Evolutionary conservation across 2,113 vertebrate genomes (phyloP), one percentile per base, ranked within the genome.

Genomic region (Clarias magur): DNA sequence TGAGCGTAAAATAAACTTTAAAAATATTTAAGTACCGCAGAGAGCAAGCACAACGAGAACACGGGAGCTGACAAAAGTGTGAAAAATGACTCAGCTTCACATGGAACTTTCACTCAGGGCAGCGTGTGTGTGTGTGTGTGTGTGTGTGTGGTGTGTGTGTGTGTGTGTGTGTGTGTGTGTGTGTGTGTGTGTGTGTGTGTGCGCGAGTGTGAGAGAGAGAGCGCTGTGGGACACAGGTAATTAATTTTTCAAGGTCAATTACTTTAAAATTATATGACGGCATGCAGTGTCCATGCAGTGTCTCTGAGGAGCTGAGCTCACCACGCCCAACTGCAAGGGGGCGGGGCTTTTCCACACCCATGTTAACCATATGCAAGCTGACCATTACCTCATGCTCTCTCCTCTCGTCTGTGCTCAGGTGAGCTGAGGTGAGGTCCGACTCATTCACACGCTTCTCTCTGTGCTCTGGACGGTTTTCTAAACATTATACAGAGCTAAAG

Each of bases 241-340:
- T 96, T 96, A 95, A 95, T 95, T 94, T 95, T 91, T 94, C 93
- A 94, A 95, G 95, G 94, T 94, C 94, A 93, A 93, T 95, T 94
- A 95, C 94, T 95, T 92, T 92, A 89, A 91, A 88, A 89, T 92
- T 92, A 88, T 91, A 93, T 94, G 91, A 93, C 91, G 91, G 89
- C 90, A 91, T 88, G 82, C 90, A 90, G 88, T 92, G 7, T 48
- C 48, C 48, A 48, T 48, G 70, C 87, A 93, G 91, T 59, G 78
- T 4, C 56, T 59, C 54, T 57, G 76, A 57, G 15, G 25, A 30
- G 54, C 13, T 16, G 25, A 17, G 53, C 11, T 27, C 25, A 27
- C 25, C 25, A n/a, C 25, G 23, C 25, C 48, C 25, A 34, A 57
- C 54, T 57, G 15, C 1, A 4, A 19, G 17, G 25, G n/a, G 54